phyloP scores from a whole-genome alignment of 1,140 invertebrate species.

The Brachionus manjavacas region DNA sequence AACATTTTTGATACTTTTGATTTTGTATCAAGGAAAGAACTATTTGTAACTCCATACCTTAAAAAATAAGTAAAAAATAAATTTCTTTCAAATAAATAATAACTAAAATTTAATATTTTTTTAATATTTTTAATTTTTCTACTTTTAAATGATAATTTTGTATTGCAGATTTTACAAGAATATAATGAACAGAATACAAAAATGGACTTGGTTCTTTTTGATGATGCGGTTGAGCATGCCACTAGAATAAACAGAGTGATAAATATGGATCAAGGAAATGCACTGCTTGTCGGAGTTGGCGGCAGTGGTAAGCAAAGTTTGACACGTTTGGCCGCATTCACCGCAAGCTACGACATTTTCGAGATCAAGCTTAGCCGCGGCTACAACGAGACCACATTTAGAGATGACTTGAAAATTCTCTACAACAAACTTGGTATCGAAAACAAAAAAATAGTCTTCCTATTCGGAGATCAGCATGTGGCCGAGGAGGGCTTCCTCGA shows the following conservation, averaged over 20 bases:
- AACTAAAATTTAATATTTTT: no score
- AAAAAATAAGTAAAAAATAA: no score
- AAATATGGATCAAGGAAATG: conserved; percentile 75
- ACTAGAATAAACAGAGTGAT: conserved; percentile 75
- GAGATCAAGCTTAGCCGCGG: conserved; percentile 74
- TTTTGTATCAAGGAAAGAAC: no score
- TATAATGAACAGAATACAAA: conserved; percentile 67
- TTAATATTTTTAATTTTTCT: no score
- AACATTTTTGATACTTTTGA: no score
- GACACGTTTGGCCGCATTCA: conserved; percentile 54
- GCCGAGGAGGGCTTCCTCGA: conserved; percentile 70
- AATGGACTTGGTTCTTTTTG: conserved; percentile 76
- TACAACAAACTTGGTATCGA: conserved; percentile 72
- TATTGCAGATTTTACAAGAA: conserved; percentile 67
- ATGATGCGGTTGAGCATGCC: conserved; percentile 80
- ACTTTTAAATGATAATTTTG: no score
- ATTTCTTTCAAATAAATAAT: no score
- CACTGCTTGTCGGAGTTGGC: conserved; percentile 75
- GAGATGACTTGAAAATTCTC: conserved; percentile 75
- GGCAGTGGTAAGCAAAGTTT: conserved; percentile 73
- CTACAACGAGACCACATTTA: conserved; percentile 74
- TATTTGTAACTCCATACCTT: no score
- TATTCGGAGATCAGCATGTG: conserved; percentile 75
- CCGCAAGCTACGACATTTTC: conserved; percentile 68
- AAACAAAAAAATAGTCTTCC: conserved; percentile 71